These are phyloP conservation scores for Pseudococcus longispinus DNA, from an alignment of 2,888 invertebrate genomes.

Conservation along the genomic window DNA sequence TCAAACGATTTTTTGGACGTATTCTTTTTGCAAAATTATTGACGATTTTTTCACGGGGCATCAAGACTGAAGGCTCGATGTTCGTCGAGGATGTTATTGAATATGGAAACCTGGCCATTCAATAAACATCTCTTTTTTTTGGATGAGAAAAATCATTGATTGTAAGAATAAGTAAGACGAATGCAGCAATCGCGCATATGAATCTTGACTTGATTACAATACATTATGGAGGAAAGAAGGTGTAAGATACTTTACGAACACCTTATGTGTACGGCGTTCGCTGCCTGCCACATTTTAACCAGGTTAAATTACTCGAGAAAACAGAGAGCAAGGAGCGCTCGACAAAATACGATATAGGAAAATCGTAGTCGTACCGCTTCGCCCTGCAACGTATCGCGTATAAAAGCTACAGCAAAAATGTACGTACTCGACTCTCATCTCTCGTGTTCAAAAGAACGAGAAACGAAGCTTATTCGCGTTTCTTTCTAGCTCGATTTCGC, in stretches of 20 bases:
- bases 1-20: too few relatives aligned
- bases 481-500: not conserved
- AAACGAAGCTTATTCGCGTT: constrained; percentile 14
- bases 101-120: not conserved
- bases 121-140: not conserved
- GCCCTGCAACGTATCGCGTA: not conserved
- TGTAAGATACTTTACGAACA: constrained; percentile 3
- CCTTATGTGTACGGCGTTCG: not conserved
- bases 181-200: not conserved
- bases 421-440: constrained; percentile 17
- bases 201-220: not conserved
- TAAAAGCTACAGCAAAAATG: not conserved
- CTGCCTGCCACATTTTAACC: not conserved
- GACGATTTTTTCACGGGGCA: not conserved
- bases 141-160: not conserved
- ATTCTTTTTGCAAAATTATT: too few relatives aligned
- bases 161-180: not conserved
- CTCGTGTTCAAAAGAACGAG: constrained; percentile 25
- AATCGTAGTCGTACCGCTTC: not conserved
- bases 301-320: not conserved
- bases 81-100: not conserved
- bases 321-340: not conserved
- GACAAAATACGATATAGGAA: not conserved
- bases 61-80: not conserved
- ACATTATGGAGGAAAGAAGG: not conserved